Percentiles rank a stretch among this genome's conserved stretches.
Conservation (phyloP, 1,140 invertebrate genomes). For the Drosophila setifemur region DNA sequence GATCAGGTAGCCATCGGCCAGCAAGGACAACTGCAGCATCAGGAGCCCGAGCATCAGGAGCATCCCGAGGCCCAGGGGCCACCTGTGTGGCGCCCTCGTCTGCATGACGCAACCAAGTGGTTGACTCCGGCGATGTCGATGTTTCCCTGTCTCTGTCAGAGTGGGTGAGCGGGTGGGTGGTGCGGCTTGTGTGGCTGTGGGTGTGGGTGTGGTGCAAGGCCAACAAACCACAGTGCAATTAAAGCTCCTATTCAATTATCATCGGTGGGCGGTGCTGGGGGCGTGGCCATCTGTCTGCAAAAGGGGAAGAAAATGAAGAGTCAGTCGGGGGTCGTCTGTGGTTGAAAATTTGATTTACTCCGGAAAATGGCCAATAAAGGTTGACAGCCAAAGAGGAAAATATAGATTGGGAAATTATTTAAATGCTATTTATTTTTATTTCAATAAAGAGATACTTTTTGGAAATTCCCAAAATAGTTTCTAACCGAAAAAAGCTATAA, state of each 20-base stretch:
- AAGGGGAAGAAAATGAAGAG: not conserved
- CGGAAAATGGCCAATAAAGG: slow-evolving; percentile 36
- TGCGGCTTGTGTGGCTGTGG: not conserved
- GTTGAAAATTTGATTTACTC: slow-evolving; percentile 27
- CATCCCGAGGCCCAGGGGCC: slow-evolving; percentile 19
- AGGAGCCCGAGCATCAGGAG: slow-evolving; percentile 21
- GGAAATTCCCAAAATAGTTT: too few relatives aligned
- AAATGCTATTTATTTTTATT: too few relatives aligned
- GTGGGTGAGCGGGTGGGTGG: not conserved
- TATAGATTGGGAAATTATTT: too few relatives aligned
- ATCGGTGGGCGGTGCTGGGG: slow-evolving; percentile 49
- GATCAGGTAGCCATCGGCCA: slow-evolving; percentile 85
- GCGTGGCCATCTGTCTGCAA: slow-evolving; percentile 42
- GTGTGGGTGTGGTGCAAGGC: slow-evolving; percentile 25
- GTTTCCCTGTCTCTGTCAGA: not conserved
- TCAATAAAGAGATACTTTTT: too few relatives aligned
- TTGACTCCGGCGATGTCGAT: slow-evolving; percentile 12
- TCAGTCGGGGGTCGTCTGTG: not conserved
- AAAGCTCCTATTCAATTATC: slow-evolving; percentile 71
- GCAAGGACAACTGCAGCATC: not conserved
- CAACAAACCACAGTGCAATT: slow-evolving; percentile 65
- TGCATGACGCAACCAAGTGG: slow-evolving; percentile 35
- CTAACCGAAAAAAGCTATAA: too few relatives aligned
- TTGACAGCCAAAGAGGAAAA: too few relatives aligned
- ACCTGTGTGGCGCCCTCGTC: slow-evolving; percentile 15